Evolutionary conservation across 2,797 vertebrate genomes (phyloP).

Genomic region (Karalla daura): DNA sequence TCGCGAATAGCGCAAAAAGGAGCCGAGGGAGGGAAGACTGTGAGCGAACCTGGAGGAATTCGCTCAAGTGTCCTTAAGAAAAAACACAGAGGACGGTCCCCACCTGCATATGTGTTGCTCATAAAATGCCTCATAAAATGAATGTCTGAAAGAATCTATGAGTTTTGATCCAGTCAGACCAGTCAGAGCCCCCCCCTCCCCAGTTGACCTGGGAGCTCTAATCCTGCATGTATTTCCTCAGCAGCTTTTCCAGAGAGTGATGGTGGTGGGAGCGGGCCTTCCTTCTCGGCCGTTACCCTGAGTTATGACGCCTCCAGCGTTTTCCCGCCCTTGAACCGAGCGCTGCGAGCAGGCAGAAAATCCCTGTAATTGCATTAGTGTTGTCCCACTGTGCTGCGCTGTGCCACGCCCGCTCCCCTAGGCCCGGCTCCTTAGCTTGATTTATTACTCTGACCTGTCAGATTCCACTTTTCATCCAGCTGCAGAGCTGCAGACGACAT

Average conservation of each 20-base stretch:
- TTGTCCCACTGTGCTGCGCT: slow-evolving; percentile 46
- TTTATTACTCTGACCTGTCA: slow-evolving; percentile 49
- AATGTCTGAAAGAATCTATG: slow-evolving; percentile 10
- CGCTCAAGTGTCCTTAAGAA: background rate
- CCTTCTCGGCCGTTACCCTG: slow-evolving; percentile 32
- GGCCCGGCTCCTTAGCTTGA: slow-evolving; percentile 46
- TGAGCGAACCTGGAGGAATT: background rate
- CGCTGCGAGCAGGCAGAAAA: slow-evolving; percentile 70
- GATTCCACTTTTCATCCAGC: slow-evolving; percentile 45
- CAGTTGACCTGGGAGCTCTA: slow-evolving; percentile 31
- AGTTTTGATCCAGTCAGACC: background rate
- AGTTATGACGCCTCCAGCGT: slow-evolving; percentile 46
- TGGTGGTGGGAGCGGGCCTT: slow-evolving; percentile 30
- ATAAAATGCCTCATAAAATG: too few species aligned
- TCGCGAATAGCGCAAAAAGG: slow-evolving; percentile 7
- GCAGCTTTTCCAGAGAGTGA: slow-evolving; percentile 37
- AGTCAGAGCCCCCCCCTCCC: slow-evolving; percentile 4
- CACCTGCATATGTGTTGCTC: background rate
- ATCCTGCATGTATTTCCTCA: slow-evolving; percentile 48
- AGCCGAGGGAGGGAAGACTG: slow-evolving; percentile 4
- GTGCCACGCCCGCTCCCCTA: slow-evolving; percentile 43
- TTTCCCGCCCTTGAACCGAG: slow-evolving; percentile 65
- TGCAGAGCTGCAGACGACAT: slow-evolving; percentile 24
- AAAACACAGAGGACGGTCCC: slow-evolving; percentile 1
- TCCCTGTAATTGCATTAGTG: slow-evolving; percentile 80